A percentile compares a stretch with the other conserved stretches of the same genome.
These are phyloP conservation scores for Lucifuga dentata DNA, from an alignment of 2,113 vertebrate species.

Conservation along the genomic window DNA sequence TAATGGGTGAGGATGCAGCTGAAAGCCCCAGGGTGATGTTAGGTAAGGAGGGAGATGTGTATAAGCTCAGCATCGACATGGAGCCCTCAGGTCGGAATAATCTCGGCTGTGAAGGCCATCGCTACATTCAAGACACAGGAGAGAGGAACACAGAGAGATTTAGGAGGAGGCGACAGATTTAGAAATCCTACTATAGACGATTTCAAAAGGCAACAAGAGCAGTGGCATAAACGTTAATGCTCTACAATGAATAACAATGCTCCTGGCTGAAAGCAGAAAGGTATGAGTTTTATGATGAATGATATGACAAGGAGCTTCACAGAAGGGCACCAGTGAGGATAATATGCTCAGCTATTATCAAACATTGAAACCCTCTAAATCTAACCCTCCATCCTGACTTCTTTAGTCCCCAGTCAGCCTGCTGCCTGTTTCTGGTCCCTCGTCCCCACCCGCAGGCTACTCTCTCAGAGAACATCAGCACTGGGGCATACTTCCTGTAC, in stretches of 20 bases:
- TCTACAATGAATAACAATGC: conserved; percentile 53
- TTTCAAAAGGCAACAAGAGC: conserved; percentile 64
- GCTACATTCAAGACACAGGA: conserved; percentile 80
- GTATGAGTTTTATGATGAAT: conserved; percentile 10
- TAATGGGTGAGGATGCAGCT: conserved; percentile 87
- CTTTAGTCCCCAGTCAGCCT: conserved; percentile 17
- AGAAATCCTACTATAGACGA: conserved; percentile 49
- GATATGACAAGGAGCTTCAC: conserved; percentile 10
- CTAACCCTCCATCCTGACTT: conserved; percentile 26
- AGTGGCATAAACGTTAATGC: conserved; percentile 66
- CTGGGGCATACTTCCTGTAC: conserved; percentile 85
- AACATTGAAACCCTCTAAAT: conserved; percentile 42
- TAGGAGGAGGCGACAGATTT: conserved; percentile 50
- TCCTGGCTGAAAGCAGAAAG: conserved; percentile 23
- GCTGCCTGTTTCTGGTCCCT: conserved; percentile 43
- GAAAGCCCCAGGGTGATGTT: conserved; percentile 96
- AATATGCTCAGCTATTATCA: conserved; percentile 8
- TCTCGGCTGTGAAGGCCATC: conserved; percentile 92
- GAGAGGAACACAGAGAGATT: conserved; percentile 36
- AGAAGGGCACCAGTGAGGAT: conserved; percentile 38
- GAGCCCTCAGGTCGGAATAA: conserved; percentile 92
- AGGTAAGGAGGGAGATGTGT: conserved; percentile 96
- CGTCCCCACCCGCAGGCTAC: conserved; percentile 66
- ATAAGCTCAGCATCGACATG: conserved; percentile 93
- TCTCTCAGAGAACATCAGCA: conserved; percentile 74